Conservation (phyloP, 2,797 vertebrate genomes). For the Passerculus sandwichensis region DNA sequence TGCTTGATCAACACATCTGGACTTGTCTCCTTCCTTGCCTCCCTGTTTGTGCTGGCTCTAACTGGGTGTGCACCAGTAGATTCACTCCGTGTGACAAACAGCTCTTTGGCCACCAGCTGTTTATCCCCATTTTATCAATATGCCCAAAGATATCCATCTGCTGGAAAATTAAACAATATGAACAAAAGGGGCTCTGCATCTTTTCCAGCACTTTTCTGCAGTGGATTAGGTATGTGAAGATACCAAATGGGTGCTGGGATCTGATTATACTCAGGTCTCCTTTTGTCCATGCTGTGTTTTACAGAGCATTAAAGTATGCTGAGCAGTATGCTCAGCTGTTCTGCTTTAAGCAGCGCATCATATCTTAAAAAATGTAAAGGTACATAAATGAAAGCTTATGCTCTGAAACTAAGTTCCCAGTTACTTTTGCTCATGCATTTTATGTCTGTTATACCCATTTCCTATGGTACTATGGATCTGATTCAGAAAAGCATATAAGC, state of each 20-base stretch:
- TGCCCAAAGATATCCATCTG: background rate
- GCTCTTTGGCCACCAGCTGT: background rate
- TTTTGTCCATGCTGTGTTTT: background rate
- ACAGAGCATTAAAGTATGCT: no score
- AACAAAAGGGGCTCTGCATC: background rate
- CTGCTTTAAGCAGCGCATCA: background rate
- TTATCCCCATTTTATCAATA: background rate
- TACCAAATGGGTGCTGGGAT: background rate
- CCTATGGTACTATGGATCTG: slow-evolving; percentile 27
- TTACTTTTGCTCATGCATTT: slow-evolving; percentile 5
- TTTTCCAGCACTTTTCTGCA: background rate
- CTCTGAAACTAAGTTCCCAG: background rate
- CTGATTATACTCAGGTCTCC: background rate
- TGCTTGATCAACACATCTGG: rapidly evolving
- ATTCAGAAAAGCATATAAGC: slow-evolving; percentile 53
- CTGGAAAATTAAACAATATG: background rate
- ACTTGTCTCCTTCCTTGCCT: background rate
- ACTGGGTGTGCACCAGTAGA: background rate
- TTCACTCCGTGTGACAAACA: background rate
- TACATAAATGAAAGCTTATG: slow-evolving; percentile 5
- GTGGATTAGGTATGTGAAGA: background rate
- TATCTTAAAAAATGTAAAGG: slow-evolving; percentile 16
- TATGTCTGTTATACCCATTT: slow-evolving; percentile 59
- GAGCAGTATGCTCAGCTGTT: background rate
- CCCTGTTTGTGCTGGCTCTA: background rate